A percentile compares a stretch with the other conserved stretches of the same genome.
These are phyloP conservation scores for Dryobates pubescens DNA, from an alignment of 2,797 vertebrate species.

Conservation along the genomic window DNA sequence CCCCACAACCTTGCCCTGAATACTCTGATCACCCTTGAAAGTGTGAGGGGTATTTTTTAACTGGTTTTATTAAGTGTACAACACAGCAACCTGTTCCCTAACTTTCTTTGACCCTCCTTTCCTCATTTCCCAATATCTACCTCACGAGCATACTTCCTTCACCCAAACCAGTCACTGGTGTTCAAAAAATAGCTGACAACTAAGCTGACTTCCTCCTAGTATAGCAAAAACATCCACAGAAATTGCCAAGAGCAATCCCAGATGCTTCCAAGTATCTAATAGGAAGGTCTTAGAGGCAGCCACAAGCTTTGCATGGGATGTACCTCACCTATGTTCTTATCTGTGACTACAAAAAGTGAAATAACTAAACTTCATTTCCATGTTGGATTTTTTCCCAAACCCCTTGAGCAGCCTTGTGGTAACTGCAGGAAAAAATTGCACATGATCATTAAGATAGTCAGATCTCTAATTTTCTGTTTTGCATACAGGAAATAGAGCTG, in stretches of 20 bases:
- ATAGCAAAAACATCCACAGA: not conserved
- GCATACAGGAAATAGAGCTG: not conserved
- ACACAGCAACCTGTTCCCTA: not conserved
- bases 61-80: not conserved
- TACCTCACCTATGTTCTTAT: not conserved
- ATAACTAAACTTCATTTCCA: not conserved
- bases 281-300: not conserved
- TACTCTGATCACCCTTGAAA: not conserved
- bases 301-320: not conserved
- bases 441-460: not conserved
- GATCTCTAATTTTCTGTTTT: conserved; percentile 6
- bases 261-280: not conserved
- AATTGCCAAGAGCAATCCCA: not conserved
- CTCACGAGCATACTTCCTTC: not conserved
- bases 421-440: not conserved
- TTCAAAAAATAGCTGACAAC: not conserved
- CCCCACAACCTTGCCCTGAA: not conserved
- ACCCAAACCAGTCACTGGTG: not conserved
- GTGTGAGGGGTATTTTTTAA: too few relatives aligned
- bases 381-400: not conserved
- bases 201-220: not conserved
- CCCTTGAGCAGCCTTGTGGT: fast-evolving
- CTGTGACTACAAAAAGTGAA: not conserved
- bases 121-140: not conserved
- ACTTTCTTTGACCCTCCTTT: not conserved